Percentiles rank a stretch among this genome's conserved stretches.
Conservation (phyloP, 92 coral and sea anemone genomes). For the Anthopleura xanthogrammica region DNA sequence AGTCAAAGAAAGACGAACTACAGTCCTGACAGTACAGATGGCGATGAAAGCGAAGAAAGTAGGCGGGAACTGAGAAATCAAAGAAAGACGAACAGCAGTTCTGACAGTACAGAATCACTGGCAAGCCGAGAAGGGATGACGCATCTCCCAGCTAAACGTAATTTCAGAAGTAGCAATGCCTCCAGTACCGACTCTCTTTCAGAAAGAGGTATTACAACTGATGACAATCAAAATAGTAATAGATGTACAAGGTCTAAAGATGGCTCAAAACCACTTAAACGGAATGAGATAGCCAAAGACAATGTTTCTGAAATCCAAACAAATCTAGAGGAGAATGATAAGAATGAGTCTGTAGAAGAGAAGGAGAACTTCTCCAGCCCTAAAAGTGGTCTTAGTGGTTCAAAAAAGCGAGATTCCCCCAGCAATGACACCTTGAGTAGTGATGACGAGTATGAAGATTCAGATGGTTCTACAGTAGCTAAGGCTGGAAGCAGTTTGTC, state of each 20-base stretch:
- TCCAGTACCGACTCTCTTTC: constrained; percentile 21
- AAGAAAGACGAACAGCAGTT: no score
- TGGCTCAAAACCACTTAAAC: background rate
- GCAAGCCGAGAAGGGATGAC: background rate
- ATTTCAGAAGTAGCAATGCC: background rate
- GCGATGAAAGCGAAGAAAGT: background rate
- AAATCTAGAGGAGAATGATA: background rate
- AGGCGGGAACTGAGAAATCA: constrained; percentile 9
- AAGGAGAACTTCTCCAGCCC: constrained; percentile 6
- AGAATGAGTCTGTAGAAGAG: background rate
- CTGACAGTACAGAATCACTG: constrained; percentile 8
- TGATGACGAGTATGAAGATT: background rate
- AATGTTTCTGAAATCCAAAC: background rate
- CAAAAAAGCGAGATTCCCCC: background rate
- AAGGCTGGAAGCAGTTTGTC: constrained; percentile 6
- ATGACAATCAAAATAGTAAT: background rate
- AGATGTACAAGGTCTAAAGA: background rate
- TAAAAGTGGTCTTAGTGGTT: constrained; percentile 1
- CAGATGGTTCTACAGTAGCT: background rate
- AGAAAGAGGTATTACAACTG: background rate
- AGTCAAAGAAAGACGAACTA: background rate
- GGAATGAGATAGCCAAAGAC: background rate
- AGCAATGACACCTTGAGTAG: background rate
- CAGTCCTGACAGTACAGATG: no score
- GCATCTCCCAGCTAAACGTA: background rate